Evolutionary conservation across 1,140 invertebrate species (phyloP), one percentile per base, ranked within the genome.

Genomic region (Pentalonia nigronervosa): DNA sequence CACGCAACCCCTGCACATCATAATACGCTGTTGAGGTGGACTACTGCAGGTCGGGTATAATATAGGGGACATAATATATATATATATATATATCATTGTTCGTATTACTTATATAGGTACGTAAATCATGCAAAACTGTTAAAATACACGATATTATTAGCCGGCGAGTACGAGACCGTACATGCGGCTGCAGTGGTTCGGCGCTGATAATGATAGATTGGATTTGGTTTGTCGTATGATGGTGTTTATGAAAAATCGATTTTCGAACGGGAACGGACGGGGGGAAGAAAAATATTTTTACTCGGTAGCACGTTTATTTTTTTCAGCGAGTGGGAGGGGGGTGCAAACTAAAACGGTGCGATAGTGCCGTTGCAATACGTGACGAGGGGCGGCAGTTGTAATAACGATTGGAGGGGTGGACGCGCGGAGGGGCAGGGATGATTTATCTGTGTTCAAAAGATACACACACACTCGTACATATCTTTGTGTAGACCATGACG

Each of bases 371-470:
- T n/a, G n/a, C 41, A 17, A 47, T 86, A 84, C 45, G 36, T 45
- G n/a, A 56, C 89, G 25, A 41, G 90, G 53, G 36, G 90, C 14
- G 56, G 36, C 7, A 56, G 90, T 67, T 21, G 67, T 23, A 47
- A 76, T 2, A 76, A 8, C 47, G 90, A 20, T n/a, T 8, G 36
- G n/a, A 30, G 53, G 48, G 25, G 17, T 25, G 67, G 67, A n/a
- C 45, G 48, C 21, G 90, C 67, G 48, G 25, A 50, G 25, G 67
- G 90, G 45, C 60, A 91, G 90, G 90, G 90, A 91, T 91, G 90
- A 91, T 91, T 91, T 91, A 91, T 91, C 90, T 91, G 45, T 81
- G 67, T 91, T 91, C 90, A 48, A 91, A 91, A 91, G 56, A 91
- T 47, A 91, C 60, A 81, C 47, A n/a, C 86, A n/a, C 48, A 36